A percentile compares a stretch with the other conserved stretches of the same genome.
Evolutionary conservation across 2,113 vertebrate genomes (phyloP).

Genomic region (Nothocercus nigrocapillus): DNA sequence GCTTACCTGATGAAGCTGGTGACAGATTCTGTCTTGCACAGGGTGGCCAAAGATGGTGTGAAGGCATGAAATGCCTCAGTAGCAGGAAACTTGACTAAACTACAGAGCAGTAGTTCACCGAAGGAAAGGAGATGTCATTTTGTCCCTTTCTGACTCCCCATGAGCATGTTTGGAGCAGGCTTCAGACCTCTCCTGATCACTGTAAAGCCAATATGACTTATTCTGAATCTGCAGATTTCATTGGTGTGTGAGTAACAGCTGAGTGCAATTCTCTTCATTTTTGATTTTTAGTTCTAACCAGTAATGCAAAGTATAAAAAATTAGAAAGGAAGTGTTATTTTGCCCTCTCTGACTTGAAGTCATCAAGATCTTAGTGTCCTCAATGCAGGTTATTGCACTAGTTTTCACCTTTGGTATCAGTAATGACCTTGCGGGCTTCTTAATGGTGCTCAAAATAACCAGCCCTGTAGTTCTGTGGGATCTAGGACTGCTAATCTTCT

Average conservation of each 20-base stretch:
- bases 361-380: background rate
- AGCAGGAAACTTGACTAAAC: background rate
- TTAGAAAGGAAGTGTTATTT: background rate
- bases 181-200: background rate
- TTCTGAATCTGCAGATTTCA: background rate
- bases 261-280: background rate
- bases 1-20: background rate
- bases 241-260: background rate
- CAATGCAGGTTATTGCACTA: background rate
- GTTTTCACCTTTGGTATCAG: background rate
- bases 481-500: background rate
- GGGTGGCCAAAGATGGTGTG: accelerated
- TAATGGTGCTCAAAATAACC: background rate
- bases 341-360: background rate
- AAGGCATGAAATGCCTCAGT: background rate
- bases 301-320: background rate
- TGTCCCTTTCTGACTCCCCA: background rate
- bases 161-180: background rate
- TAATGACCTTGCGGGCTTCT: background rate
- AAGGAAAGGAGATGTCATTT: background rate
- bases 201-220: background rate
- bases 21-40: background rate
- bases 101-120: background rate
- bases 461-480: background rate
- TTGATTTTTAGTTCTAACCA: too few relatives aligned